Conservation (phyloP, 2,888 invertebrate genomes). For the Thyatira batis region DNA sequence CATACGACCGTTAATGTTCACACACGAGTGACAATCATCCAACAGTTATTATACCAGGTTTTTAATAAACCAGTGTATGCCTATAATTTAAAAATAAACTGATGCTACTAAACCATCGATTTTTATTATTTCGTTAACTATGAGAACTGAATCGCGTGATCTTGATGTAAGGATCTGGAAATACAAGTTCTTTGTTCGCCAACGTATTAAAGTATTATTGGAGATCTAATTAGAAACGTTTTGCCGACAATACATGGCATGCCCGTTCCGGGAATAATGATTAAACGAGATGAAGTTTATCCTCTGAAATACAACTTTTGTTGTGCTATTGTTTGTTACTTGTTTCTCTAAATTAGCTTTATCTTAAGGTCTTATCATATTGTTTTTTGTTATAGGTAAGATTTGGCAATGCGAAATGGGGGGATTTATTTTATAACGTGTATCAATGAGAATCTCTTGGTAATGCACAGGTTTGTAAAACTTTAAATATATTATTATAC, state of each 20-base stretch:
- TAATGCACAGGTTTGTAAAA: background rate
- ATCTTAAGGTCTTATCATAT: background rate
- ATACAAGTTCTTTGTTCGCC: slow-evolving; percentile 40
- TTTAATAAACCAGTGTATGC: too few species aligned
- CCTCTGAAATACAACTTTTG: slow-evolving; percentile 9
- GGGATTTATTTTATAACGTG: background rate
- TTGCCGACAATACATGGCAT: slow-evolving; percentile 40
- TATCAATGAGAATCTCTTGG: background rate
- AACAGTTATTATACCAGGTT: too few species aligned
- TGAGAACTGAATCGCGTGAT: slow-evolving; percentile 56
- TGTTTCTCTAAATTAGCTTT: background rate
- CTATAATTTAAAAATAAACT: background rate
- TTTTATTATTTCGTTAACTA: slow-evolving; percentile 33
- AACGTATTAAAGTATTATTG: slow-evolving; percentile 32
- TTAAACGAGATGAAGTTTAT: slow-evolving; percentile 25
- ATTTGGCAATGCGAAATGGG: background rate
- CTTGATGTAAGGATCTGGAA: slow-evolving; percentile 34
- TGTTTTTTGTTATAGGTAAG: background rate
- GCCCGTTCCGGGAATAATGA: slow-evolving; percentile 10
- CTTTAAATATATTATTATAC: too few species aligned
- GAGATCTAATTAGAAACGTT: slow-evolving; percentile 43
- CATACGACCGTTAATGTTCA: background rate
- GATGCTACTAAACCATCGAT: slow-evolving; percentile 9
- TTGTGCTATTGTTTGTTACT: background rate
- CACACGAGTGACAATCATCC: background rate